Base-by-base conservation (phyloP, 2,113 vertebrate species). In the Sialia sialis region DNA sequence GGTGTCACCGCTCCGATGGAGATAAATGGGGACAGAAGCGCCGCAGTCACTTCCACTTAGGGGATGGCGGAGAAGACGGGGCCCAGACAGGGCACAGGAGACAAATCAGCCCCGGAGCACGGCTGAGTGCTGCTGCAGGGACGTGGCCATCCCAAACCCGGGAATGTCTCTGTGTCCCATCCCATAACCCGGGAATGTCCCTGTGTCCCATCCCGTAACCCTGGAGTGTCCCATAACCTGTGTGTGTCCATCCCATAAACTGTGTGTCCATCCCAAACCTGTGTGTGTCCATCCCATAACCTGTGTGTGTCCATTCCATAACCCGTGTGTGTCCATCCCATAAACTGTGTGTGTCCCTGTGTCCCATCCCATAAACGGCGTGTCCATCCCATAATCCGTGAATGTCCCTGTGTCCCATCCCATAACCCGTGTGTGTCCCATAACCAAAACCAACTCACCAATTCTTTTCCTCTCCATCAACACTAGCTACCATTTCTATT, bases 21-120 rank as follows among this genome's bases (percentile, higher is more conserved):
- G 97, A 97, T 93, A 96, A 97, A 97, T 97, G 97, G 94, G 89
- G 59, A 77, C 10, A 15, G 66, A 87, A 9, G 11, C 44, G 5
- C 38, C 21, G 19, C 22, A 83, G 92, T 97, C 97, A 83, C 84
- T 95, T 97, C 79, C 55, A 67, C 15, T 97, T 97, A 97, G 76
- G 63, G 7, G 60, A 13, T 0, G 1, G n/a, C 27, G 69, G 19
- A 78, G 23, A 70, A 55, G 55, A 89, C 15, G 0, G 19, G 25
- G 11, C 62, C 19, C 55, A 64, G 89, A 72, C 6, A 1, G 84
- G 51, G 16, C 52, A 62, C 36, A 17, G 79, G 86, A 73, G 68
- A 89, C 49, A 62, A 46, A 91, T 85, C 4, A 2, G 30, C 55
- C 55, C 4, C 0, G 4, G 49, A 44, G 46, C 8, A 43, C 6